Conservation (phyloP, 2,888 invertebrate genomes). For the Agrochola circellaris region DNA sequence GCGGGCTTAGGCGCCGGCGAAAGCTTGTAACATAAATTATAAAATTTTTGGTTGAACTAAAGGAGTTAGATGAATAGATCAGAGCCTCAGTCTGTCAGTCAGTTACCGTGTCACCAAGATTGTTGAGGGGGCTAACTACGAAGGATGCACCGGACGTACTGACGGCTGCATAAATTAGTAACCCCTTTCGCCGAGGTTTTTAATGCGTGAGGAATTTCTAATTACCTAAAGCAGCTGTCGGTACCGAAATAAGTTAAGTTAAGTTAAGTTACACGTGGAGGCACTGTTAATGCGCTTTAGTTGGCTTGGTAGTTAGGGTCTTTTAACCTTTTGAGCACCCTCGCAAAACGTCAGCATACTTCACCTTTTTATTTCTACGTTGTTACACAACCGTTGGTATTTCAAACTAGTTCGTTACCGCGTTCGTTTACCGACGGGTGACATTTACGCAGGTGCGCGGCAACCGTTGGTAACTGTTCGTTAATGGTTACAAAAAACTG, state of each 20-base stretch:
- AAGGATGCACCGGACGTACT: neutral
- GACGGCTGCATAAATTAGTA: neutral
- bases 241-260: neutral
- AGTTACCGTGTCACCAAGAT: neutral
- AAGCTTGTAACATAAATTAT: neutral
- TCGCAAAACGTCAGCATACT: neutral
- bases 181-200: neutral
- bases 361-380: slow-evolving; percentile 2
- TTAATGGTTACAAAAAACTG: slow-evolving; percentile 29
- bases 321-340: neutral
- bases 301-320: neutral
- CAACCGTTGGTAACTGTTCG: slow-evolving; percentile 48
- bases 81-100: neutral
- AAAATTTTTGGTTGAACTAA: neutral
- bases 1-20: too few species aligned
- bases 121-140: neutral
- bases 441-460: slow-evolving; percentile 61
- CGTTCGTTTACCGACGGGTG: slow-evolving; percentile 24
- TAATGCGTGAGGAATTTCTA: neutral
- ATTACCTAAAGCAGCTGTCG: slow-evolving; percentile 22
- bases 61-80: neutral
- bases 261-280: neutral
- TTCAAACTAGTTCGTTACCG: slow-evolving; percentile 57
- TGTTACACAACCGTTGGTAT: slow-evolving; percentile 52
- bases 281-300: neutral